Evolutionary conservation across 2,888 invertebrate genomes (phyloP), one percentile per base, ranked within the genome.

Genomic region (Orthosia gothica): DNA sequence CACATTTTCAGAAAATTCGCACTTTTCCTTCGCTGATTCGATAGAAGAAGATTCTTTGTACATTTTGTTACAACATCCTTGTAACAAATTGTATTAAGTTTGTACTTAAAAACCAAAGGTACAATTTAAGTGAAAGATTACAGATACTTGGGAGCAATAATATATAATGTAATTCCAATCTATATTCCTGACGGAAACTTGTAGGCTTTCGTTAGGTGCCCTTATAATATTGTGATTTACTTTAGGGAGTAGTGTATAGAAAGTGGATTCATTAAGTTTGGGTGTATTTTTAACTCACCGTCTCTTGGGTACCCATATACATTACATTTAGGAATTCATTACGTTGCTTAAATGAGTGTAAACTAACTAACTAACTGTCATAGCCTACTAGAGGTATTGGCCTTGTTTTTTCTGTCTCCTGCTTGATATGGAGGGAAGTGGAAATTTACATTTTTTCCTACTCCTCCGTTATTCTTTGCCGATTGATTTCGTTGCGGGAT

Each of bases 11-110:
- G 23, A 18, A 76, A 64, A 74, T 26, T 62, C 26, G 20, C 50
- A 50, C 20, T 54, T 47, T 20, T 9, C 40, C 23, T 9, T 59
- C 20, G 16, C 15, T 54, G 47, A 58, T 81, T 74, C 47, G 5
- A 49, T 81, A 20, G 4, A 52, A 58, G 52, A 20, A 63, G 58
- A 40, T 74, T 63, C 23, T 32, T 58, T 20, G 13, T 20, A 20
- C 9, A 20, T 62, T 62, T 52, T 64, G 47, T 52, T n/a, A 23
- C 1, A 58, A 40, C 9, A 58, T 73, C 52, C 23, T 52, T 15
- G 20, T 52, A 23, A 2, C 16, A 18, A 74, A 63, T 45, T 50
- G n/a, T 62, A 32, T 55, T n/a, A 40, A 61, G 12, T 54, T 9
- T 45, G 13, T 57, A 20, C 18, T 47, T 7, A 49, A 23, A 45